These are phyloP conservation scores for Nematostella vectensis DNA, from an alignment of 92 coral and sea anemone species.

Conservation along the genomic window DNA sequence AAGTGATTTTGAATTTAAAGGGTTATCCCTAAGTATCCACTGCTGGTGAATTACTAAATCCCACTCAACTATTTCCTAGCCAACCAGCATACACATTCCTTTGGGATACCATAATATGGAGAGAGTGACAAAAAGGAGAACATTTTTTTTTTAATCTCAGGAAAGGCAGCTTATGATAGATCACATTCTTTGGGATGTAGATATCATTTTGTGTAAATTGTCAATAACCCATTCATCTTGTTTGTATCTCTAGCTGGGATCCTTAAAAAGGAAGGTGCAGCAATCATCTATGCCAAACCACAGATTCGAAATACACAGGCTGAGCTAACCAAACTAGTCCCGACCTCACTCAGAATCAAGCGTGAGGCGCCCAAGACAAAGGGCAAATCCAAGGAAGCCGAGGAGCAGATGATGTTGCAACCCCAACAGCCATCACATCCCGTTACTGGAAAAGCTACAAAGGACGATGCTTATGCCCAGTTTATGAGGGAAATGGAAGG, in stretches of 20 bases:
- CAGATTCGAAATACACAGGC: constrained; percentile 97
- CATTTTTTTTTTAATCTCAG: too few relatives aligned
- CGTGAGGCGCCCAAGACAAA: constrained; percentile 78
- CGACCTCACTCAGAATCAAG: constrained; percentile 87
- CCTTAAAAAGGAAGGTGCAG: constrained; percentile 63
- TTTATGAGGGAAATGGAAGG: constrained; percentile 99
- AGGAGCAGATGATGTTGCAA: constrained; percentile 52
- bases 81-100: too few relatives aligned
- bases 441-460: constrained; percentile 71
- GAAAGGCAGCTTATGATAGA: too few relatives aligned
- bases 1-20: too few relatives aligned
- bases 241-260: constrained; percentile 45
- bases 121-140: too few relatives aligned
- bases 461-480: constrained; percentile 97
- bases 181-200: too few relatives aligned
- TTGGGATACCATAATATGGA: too few relatives aligned
- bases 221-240: too few relatives aligned
- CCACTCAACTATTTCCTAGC: too few relatives aligned
- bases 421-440: constrained; percentile 48
- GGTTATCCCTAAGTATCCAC: too few relatives aligned
- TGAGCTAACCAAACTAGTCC: constrained; percentile 84
- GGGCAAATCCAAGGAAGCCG: constrained; percentile 43
- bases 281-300: constrained; percentile 87
- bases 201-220: too few relatives aligned
- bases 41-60: too few relatives aligned